Percentiles rank a stretch among this genome's conserved stretches.
Evolutionary conservation across 2,113 vertebrate genomes (phyloP).

Genomic region (Anolis sagrei): DNA sequence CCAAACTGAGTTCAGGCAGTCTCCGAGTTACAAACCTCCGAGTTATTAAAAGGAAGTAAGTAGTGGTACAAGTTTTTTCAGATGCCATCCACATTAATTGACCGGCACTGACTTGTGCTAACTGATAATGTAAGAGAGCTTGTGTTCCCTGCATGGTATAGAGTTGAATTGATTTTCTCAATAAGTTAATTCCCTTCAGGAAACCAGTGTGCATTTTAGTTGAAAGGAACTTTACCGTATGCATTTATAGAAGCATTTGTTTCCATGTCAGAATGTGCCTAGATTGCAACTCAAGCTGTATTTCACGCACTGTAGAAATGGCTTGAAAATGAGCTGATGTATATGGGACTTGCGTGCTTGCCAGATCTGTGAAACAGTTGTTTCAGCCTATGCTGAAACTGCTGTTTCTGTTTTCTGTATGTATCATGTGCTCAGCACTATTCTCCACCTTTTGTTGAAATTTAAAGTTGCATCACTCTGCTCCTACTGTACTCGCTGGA

Average conservation of each 20-base stretch:
- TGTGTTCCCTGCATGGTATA: not conserved
- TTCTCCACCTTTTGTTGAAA: not conserved
- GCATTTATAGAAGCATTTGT: not conserved
- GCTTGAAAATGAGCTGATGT: not conserved
- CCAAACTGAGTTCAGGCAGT: not conserved
- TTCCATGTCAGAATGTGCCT: not conserved
- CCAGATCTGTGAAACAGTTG: not conserved
- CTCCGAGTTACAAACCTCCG: no score
- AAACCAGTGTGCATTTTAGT: not conserved
- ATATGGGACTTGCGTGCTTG: not conserved
- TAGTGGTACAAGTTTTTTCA: not conserved
- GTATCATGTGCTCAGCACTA: not conserved
- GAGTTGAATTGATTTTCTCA: not conserved
- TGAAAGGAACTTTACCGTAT: not conserved
- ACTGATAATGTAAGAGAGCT: not conserved
- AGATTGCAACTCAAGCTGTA: not conserved
- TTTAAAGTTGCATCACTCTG: not conserved
- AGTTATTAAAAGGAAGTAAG: not conserved
- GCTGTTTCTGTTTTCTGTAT: no score
- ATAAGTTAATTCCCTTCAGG: not conserved
- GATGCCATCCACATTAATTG: not conserved
- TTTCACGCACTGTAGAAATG: not conserved
- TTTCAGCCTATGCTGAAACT: not conserved
- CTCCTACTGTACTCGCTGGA: not conserved
- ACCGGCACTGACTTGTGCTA: not conserved